phyloP scores from a whole-genome alignment of 2,113 vertebrate species.

The Bolborhynchus lineola region DNA sequence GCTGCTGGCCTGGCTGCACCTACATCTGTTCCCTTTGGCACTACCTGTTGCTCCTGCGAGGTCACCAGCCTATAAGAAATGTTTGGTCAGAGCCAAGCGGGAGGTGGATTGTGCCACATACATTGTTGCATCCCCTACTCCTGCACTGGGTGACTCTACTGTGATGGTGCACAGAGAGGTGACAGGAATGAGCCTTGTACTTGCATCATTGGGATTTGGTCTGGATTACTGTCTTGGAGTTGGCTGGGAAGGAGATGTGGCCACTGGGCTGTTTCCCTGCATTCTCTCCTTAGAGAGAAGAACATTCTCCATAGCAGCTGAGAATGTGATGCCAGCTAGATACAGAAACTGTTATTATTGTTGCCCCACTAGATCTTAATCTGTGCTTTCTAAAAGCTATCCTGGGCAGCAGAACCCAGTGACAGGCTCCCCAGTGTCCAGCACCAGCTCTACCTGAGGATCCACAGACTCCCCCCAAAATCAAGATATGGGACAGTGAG shows the following conservation, averaged over 20 bases:
- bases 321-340: not conserved
- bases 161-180: not conserved
- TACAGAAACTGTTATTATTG: not conserved
- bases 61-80: not conserved
- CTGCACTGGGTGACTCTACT: not conserved
- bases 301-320: not conserved
- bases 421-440: not conserved
- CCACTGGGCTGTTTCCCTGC: not conserved
- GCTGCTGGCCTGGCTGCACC: not conserved
- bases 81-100: not conserved
- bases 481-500: not conserved
- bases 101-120: not conserved
- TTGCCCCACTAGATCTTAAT: not conserved
- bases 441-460: not conserved
- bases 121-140: accelerated
- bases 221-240: not conserved
- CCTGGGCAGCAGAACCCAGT: not conserved
- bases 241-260: not conserved
- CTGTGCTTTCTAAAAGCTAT: not conserved
- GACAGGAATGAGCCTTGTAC: not conserved
- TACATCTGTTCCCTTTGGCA: not conserved
- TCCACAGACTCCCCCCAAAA: not conserved
- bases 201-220: accelerated
- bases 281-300: not conserved
- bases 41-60: not conserved